Conservation (phyloP, 37 sponge, comb jelly and placozoan species). For the Theonella swinhoei region DNA sequence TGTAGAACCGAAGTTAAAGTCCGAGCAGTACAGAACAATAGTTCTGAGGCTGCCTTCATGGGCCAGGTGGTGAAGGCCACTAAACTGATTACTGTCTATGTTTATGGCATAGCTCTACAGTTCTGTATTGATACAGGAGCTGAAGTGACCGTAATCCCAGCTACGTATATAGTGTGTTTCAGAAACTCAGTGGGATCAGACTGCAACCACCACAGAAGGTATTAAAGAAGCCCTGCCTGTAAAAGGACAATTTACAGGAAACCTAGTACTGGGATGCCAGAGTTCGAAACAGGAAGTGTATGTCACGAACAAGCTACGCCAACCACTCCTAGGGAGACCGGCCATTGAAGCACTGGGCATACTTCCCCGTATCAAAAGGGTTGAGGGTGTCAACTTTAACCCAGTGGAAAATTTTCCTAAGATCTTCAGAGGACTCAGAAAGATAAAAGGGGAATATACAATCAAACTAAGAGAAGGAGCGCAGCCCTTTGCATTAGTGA, state of each 20-base stretch:
- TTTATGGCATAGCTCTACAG: constrained; percentile 3
- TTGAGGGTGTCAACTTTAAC: too few relatives aligned
- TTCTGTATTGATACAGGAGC: constrained; percentile 23
- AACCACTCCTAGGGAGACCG: constrained; percentile 4
- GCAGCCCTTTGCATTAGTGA: too few relatives aligned
- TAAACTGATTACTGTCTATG: constrained; percentile 1
- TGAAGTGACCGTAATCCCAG: constrained; percentile 12
- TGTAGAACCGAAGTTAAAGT: constrained; percentile 7
- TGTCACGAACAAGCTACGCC: neutral
- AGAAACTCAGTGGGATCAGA: neutral
- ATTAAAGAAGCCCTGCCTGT: constrained; percentile 7
- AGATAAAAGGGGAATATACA: too few relatives aligned
- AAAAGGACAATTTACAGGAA: neutral
- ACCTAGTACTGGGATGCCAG: neutral
- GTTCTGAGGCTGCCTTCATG: neutral
- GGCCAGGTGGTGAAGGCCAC: neutral
- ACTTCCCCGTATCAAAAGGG: too few relatives aligned
- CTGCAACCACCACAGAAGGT: neutral
- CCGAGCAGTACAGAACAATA: neutral
- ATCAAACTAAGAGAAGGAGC: too few relatives aligned
- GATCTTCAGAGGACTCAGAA: too few relatives aligned
- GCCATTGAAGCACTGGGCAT: too few relatives aligned
- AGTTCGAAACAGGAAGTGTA: neutral
- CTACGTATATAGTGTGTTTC: too few relatives aligned
- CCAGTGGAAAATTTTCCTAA: too few relatives aligned